A percentile compares a stretch with the other conserved stretches of the same genome.
Conservation (phyloP, 2,797 vertebrate species). For the Apogon talboti region DNA sequence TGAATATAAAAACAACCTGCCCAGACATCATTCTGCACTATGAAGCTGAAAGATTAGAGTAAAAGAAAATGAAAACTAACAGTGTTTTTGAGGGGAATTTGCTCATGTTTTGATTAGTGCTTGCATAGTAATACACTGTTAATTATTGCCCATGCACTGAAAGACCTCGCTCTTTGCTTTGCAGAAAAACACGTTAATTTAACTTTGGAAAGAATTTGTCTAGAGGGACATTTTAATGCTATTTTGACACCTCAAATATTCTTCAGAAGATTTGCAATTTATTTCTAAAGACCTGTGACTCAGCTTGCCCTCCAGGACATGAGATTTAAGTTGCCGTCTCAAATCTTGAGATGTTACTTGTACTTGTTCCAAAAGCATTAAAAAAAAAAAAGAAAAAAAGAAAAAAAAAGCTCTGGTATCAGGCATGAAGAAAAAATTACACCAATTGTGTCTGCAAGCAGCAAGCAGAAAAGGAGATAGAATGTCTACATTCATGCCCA, state of each 20-base stretch:
- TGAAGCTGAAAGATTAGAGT: no score
- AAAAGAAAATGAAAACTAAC: no score
- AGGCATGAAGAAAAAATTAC: not conserved
- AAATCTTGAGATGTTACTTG: not conserved
- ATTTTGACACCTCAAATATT: not conserved
- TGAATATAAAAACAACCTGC: no score
- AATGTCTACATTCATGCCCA: slow-evolving; percentile 8
- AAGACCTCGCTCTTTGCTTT: not conserved
- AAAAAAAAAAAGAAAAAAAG: not conserved
- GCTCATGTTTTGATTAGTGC: no score
- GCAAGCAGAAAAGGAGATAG: slow-evolving; percentile 12
- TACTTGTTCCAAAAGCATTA: not conserved
- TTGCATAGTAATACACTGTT: no score
- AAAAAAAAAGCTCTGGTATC: not conserved
- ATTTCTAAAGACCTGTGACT: not conserved
- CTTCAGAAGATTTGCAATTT: not conserved
- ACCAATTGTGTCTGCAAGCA: slow-evolving; percentile 16
- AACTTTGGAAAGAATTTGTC: not conserved
- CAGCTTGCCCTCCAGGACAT: not conserved
- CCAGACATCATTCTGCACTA: no score
- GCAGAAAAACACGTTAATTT: not conserved
- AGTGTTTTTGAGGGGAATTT: no score
- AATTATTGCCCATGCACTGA: no score
- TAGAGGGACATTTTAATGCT: not conserved
- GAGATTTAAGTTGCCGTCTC: slow-evolving; percentile 4